Percentiles rank a stretch among this genome's conserved stretches.
Evolutionary conservation across 2,113 vertebrate genomes (phyloP).

Genomic region (Dryoscopus gambensis): DNA sequence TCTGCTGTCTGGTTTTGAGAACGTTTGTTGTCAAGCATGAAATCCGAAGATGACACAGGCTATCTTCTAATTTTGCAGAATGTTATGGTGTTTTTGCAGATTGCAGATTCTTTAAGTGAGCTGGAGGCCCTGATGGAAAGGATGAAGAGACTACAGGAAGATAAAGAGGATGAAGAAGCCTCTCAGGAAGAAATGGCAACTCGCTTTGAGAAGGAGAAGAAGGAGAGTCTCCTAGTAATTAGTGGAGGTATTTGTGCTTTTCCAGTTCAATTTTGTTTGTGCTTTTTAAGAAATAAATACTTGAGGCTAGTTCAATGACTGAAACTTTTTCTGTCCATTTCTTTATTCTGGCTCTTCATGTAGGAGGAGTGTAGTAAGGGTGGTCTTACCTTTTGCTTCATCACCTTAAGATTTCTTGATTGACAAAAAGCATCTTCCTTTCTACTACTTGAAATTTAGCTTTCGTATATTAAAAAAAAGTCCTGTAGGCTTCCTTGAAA

Average conservation of each 20-base stretch:
- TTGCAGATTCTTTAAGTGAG: conserved; percentile 78
- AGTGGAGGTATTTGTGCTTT: conserved; percentile 73
- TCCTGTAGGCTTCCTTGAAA: neutral
- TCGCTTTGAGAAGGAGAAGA: conserved; percentile 83
- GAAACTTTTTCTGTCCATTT: neutral
- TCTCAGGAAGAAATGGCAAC: conserved; percentile 85
- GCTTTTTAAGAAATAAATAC: neutral
- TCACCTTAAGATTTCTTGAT: neutral
- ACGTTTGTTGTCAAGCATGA: neutral
- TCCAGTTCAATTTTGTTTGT: neutral
- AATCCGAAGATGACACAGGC: neutral
- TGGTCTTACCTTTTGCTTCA: neutral
- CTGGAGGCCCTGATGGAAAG: conserved; percentile 83
- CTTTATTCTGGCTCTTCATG: neutral
- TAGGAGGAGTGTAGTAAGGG: neutral
- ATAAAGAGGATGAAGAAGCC: conserved; percentile 76
- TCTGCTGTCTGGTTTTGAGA: neutral
- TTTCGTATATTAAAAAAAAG: neutral
- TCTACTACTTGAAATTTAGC: neutral
- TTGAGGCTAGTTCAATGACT: neutral
- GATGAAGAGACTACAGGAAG: conserved; percentile 83
- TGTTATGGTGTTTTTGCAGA: conserved; percentile 68
- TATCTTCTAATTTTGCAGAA: conserved; percentile 34
- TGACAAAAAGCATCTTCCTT: neutral
- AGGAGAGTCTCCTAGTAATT: conserved; percentile 81